Base-by-base conservation (phyloP, 2,888 invertebrate genomes). In the Cataglyphis rosenhaueri region DNA sequence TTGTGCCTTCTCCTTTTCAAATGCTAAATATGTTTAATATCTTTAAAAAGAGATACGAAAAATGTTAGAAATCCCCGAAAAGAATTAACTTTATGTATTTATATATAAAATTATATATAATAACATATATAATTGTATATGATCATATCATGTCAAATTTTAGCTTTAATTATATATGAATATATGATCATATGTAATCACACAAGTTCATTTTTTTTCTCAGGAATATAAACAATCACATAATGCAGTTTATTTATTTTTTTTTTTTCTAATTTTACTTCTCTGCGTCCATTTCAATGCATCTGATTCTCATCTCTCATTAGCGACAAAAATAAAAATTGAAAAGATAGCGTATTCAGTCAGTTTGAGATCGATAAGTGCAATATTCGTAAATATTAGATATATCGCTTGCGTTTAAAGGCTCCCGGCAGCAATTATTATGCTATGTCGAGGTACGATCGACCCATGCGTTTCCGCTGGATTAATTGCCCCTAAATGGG, bases 401-500 rank as follows among this genome's bases (percentile, higher is more conserved):
- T 71, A 38, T 57, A 70, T 78, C 78, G 65, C 4, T 1, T 32
- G 44, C 32, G 21, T 44, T 78, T 70, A 78, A 57, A 78, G 41
- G 78, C 71, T 78, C 21, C 41, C 41, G 78, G 78, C 59, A 71
- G 57, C 76, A 78, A 78, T 78, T 78, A 44, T 73, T 59, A 73
- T 73, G 73, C 78, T 78, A 25, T 73, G 59, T 78, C 78, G 57
- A 59, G 44, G 32, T 78, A 71, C 78, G 73, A 78, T 78, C 78
- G 78, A 78, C 78, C 78, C 59, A 59, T 71, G 44, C 78, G 25
- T 78, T 78, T 78, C 59, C 73, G 78, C 18, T 73, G 78, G 44
- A 78, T 78, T 78, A 78, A 78, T 78, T 78, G 73, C 78, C 32
- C 41, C 59, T 78, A 78, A 78, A 78, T 44, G 73, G 78, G 59